Conservation (phyloP, 2,797 vertebrate genomes). For the Chaetodon trifasciatus region DNA sequence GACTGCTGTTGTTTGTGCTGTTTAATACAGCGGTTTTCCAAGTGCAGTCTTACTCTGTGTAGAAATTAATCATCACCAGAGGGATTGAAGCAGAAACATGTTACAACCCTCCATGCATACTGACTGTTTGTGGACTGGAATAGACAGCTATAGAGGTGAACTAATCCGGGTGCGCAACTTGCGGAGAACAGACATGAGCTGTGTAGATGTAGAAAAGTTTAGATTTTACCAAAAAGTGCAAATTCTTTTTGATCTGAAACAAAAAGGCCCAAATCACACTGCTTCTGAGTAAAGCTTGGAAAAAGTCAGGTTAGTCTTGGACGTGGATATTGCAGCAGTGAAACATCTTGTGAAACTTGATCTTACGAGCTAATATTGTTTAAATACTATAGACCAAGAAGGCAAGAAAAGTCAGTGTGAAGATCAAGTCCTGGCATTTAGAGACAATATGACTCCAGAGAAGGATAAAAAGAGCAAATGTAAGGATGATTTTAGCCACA, state of each 20-base stretch:
- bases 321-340: neutral
- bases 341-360: constrained; percentile 6
- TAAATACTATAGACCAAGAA: constrained; percentile 14
- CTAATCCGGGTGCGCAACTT: neutral
- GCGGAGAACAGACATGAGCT: neutral
- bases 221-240: neutral
- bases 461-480: constrained; percentile 16
- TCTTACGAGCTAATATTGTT: constrained; percentile 5
- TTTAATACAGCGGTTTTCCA: neutral
- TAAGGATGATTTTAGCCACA: constrained; percentile 16
- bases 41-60: neutral
- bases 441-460: neutral
- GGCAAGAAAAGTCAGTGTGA: neutral
- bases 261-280: neutral
- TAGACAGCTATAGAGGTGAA: neutral
- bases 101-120: neutral
- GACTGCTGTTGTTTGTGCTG: neutral
- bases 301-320: neutral
- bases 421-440: constrained; percentile 5
- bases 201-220: neutral
- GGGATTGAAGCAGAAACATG: neutral
- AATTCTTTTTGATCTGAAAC: neutral
- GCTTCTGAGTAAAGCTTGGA: neutral
- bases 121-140: neutral
- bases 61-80: neutral